These are phyloP conservation scores for Bovichtus diacanthus DNA, from an alignment of 2,797 vertebrate species.

Conservation along the genomic window DNA sequence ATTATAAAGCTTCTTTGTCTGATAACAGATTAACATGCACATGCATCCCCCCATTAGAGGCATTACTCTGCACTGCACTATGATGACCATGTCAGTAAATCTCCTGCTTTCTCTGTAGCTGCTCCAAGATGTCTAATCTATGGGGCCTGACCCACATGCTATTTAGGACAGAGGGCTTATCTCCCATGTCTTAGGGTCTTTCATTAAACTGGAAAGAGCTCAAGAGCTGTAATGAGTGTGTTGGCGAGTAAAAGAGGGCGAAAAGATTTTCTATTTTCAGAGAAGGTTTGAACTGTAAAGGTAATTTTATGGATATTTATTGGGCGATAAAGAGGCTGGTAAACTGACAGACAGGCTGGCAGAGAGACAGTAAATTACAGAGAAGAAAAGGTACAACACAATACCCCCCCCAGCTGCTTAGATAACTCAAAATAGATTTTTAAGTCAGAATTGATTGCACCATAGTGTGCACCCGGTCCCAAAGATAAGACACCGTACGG, in stretches of 20 bases:
- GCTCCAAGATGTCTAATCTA: conserved; percentile 67
- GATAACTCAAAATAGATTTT: conserved; percentile 26
- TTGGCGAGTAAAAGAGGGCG: neutral
- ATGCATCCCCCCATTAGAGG: conserved; percentile 53
- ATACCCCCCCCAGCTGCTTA: conserved; percentile 6
- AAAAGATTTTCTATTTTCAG: conserved; percentile 2
- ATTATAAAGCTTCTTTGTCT: conserved; percentile 61
- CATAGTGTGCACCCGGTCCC: neutral
- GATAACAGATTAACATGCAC: conserved; percentile 48
- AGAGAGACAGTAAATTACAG: neutral
- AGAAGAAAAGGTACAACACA: neutral
- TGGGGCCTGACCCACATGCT: conserved; percentile 53
- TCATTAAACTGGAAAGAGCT: conserved; percentile 58
- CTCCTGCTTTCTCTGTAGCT: conserved; percentile 55
- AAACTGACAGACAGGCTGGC: neutral
- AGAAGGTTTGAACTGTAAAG: conserved; percentile 3
- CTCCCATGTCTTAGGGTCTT: conserved; percentile 55
- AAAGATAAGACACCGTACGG: neutral
- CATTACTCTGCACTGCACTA: conserved; percentile 24
- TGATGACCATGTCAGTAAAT: conserved; percentile 57
- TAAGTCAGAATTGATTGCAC: conserved; percentile 23
- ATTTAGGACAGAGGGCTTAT: conserved; percentile 63
- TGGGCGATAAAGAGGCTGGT: neutral
- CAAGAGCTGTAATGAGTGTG: conserved; percentile 30
- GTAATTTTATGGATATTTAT: conserved; percentile 27